These are phyloP conservation scores for Pycnomerus fuliginosus DNA, from an alignment of 2,888 invertebrate species.

Conservation along the genomic window DNA sequence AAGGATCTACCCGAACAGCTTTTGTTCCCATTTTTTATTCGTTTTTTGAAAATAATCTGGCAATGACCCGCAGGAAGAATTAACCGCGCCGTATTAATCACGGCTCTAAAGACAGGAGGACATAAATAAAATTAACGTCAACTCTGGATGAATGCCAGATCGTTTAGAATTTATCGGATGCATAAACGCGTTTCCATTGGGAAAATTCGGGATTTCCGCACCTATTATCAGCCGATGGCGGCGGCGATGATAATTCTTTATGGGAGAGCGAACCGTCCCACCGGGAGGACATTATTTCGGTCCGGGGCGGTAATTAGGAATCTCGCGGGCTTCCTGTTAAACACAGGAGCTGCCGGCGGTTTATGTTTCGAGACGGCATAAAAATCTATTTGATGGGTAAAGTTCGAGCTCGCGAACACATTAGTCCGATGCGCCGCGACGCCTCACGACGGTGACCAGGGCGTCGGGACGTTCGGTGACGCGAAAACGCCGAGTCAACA, in stretches of 20 bases:
- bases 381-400: conserved; percentile 39
- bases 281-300: conserved; percentile 1
- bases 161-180: conserved; percentile 22
- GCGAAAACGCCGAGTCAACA: conserved; percentile 9
- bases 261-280: conserved; percentile 6
- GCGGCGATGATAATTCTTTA: conserved; percentile 19
- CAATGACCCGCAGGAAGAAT: too few relatives aligned
- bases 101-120: conserved; percentile 14
- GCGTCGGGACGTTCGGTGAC: conserved; percentile 6
- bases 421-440: conserved; percentile 24
- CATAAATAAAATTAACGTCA: conserved; percentile 24
- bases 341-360: conserved; percentile 31
- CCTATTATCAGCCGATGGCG: conserved; percentile 17
- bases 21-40: too few relatives aligned
- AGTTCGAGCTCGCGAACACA: conserved; percentile 33
- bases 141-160: conserved; percentile 20
- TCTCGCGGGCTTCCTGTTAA: conserved; percentile 34
- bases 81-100: conserved; percentile 17
- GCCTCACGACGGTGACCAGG: conserved; percentile 16
- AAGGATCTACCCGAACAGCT: too few relatives aligned
- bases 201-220: background rate
- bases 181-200: conserved; percentile 23
- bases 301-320: conserved; percentile 34
- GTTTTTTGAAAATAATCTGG: too few relatives aligned
- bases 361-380: conserved; percentile 38